These are phyloP conservation scores for Pinna nobilis DNA, from an alignment of 1,140 invertebrate genomes.

Conservation along the genomic window DNA sequence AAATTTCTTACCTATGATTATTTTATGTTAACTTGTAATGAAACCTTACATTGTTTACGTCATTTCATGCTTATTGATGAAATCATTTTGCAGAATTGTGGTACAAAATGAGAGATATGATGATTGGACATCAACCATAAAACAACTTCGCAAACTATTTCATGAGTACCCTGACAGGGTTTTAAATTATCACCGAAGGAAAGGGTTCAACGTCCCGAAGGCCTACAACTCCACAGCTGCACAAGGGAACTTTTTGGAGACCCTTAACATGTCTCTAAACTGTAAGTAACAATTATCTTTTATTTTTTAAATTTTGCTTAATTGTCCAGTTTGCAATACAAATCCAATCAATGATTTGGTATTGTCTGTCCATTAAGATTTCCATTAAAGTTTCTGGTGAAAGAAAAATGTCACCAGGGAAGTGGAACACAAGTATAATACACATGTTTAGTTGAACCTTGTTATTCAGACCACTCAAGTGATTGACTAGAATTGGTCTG, in stretches of 20 bases:
- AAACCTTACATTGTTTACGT: too few species aligned
- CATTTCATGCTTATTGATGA: too few species aligned
- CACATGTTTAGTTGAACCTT: too few species aligned
- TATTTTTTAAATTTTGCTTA: background rate
- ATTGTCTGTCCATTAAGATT: too few species aligned
- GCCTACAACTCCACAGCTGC: constrained; percentile 94
- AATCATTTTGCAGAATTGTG: constrained; percentile 88
- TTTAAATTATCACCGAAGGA: constrained; percentile 86
- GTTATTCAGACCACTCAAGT: too few species aligned
- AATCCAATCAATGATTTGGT: background rate
- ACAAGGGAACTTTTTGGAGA: constrained; percentile 98
- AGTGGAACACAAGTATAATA: too few species aligned
- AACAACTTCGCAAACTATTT: constrained; percentile 90
- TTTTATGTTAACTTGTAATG: too few species aligned
- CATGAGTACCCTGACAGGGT: constrained; percentile 93
- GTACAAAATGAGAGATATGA: constrained; percentile 99
- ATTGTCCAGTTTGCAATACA: background rate
- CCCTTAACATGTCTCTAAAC: constrained; percentile 98
- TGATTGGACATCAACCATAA: constrained; percentile 94
- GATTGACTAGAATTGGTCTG: too few species aligned
- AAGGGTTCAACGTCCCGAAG: constrained; percentile 83
- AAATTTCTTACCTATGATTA: too few species aligned
- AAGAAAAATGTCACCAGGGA: too few species aligned
- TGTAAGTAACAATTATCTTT: constrained; percentile 77
- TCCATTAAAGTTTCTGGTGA: too few species aligned